Percentiles rank a stretch among this genome's conserved stretches.
These are phyloP conservation scores for Balanococcus diminutus DNA, from an alignment of 2,888 invertebrate genomes.

Conservation along the genomic window DNA sequence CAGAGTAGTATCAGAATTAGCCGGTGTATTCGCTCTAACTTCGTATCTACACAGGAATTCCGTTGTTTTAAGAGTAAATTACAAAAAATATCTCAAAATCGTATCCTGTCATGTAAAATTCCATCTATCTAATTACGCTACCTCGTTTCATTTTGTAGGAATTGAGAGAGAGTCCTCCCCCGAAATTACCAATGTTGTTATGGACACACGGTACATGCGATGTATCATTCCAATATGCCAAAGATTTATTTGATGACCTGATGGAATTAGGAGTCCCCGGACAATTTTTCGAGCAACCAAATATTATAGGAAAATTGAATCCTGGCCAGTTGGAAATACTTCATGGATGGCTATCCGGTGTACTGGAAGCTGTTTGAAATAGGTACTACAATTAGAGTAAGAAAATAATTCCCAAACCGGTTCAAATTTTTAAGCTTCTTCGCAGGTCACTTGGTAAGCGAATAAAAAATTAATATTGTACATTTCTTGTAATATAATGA, in stretches of 20 bases:
- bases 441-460: no score
- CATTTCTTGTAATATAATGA: no score
- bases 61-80: neutral
- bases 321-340: neutral
- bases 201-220: neutral
- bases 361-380: neutral
- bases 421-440: neutral
- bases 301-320: neutral
- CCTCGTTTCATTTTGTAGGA: neutral
- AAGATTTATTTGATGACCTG: neutral
- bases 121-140: neutral
- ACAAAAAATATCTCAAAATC: no score
- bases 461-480: no score
- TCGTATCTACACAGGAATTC: slow-evolving; percentile 3
- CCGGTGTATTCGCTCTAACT: neutral
- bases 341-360: neutral
- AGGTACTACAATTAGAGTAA: neutral
- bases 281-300: neutral
- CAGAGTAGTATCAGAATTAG: neutral
- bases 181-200: neutral
- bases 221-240: neutral
- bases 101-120: neutral
- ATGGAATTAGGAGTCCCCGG: neutral
- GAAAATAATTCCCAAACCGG: neutral
- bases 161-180: neutral